Evolutionary conservation across 2,797 vertebrate genomes (phyloP), one percentile per base, ranked within the genome.

Genomic region (Centroberyx gerrardi): DNA sequence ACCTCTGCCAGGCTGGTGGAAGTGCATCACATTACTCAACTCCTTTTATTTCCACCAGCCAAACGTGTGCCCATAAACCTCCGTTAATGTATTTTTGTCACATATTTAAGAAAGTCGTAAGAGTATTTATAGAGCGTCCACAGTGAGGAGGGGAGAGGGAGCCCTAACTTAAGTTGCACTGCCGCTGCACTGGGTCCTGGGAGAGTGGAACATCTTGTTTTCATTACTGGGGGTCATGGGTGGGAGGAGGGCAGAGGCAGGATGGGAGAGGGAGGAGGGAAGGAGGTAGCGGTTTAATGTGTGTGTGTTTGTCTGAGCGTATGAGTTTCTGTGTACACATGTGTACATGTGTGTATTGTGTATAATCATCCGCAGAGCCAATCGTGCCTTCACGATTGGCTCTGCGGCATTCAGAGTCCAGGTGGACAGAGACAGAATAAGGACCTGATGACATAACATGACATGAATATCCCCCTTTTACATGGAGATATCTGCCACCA

Each of bases 201-300:
- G 85, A 90, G 90, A 89, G 85, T 81, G 66, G 68, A 90, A 94
- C 95, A 95, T 95, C 93, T 95, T 95, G 94, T 91, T 93, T 94
- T 93, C 91, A 94, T 95, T 95, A 94, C 42, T 65, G 62, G 56
- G 74, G 84, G 56, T 82, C 78, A 72, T 46, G 65, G 56, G 71
- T 68, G 49, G 56, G 62, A 44, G 49, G 33, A 42, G 58, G 74
- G 61, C 73, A 62, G 72, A 76, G 55, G 67, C n/a, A 68, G 65
- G 58, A 40, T 67, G 72, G 70, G 62, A 56, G 33, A 71, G 62
- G 56, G 74, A 83, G 78, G 65, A 66, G 74, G 68, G 82, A 67
- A 73, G 58, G 84, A 83, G 79, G 82, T 82, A 84, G 78, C 68
- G 82, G 84, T 85, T 82, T 81, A 83, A 88, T 69, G 74, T 80